Percentiles rank a stretch among this genome's conserved stretches.
These are phyloP conservation scores for Agapornis canus DNA, from an alignment of 2,797 vertebrate species.

Conservation along the genomic window DNA sequence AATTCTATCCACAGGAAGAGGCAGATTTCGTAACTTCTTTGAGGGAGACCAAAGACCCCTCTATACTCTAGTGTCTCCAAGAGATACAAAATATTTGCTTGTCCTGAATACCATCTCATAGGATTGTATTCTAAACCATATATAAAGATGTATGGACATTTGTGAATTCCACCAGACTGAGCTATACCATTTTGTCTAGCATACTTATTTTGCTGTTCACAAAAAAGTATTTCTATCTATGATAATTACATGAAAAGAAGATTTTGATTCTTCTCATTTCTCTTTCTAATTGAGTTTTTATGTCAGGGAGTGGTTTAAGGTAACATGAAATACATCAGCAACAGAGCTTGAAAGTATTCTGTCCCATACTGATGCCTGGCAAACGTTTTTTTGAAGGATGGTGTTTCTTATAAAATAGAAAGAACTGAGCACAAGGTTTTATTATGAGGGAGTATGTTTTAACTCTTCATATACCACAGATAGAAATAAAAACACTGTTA, in stretches of 20 bases:
- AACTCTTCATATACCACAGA: background rate
- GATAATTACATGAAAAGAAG: background rate
- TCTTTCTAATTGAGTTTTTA: background rate
- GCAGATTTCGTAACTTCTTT: background rate
- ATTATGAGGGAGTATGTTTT: background rate
- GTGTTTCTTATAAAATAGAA: background rate
- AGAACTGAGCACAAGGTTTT: background rate
- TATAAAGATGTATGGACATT: background rate
- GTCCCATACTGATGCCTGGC: background rate
- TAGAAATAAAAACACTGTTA: background rate
- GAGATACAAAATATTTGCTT: background rate
- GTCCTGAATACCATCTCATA: background rate
- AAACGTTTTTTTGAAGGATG: background rate
- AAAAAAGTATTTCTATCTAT: background rate
- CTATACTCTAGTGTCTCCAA: background rate
- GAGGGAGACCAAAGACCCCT: background rate
- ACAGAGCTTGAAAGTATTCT: background rate
- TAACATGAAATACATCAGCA: background rate
- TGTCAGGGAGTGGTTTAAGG: background rate
- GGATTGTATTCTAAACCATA: background rate
- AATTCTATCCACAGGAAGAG: background rate
- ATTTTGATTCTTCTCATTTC: background rate
- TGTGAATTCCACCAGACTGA: background rate
- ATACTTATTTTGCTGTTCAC: background rate
- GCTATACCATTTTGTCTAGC: background rate